Evolutionary conservation across 2,797 vertebrate species (phyloP).

Genomic region (Myotis findleyi): DNA sequence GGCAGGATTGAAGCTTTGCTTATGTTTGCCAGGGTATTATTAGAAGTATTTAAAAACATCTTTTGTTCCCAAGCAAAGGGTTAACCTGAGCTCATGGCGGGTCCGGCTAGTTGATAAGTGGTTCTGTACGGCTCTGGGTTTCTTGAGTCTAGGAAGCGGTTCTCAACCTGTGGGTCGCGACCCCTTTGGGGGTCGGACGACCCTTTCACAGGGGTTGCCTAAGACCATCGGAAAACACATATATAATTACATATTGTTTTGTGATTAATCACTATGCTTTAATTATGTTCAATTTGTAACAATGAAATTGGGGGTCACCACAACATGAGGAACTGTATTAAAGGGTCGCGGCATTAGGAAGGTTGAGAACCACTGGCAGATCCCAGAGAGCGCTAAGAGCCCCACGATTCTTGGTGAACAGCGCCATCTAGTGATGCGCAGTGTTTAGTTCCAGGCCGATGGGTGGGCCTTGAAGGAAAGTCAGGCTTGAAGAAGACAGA

Average conservation of each 20-base stretch:
- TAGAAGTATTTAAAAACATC: not conserved
- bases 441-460: not conserved
- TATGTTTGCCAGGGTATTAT: not conserved
- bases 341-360: too few species aligned
- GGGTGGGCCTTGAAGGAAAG: not conserved
- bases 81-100: not conserved
- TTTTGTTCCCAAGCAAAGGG: not conserved
- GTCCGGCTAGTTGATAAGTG: not conserved
- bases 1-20: not conserved
- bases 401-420: conserved; percentile 16
- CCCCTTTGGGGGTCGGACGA: too few species aligned
- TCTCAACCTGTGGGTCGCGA: too few species aligned
- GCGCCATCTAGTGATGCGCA: not conserved
- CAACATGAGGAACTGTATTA: too few species aligned
- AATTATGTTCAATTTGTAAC: too few species aligned
- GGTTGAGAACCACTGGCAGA: too few species aligned
- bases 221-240: too few species aligned
- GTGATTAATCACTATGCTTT: too few species aligned
- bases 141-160: not conserved
- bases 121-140: not conserved
- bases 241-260: too few species aligned
- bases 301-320: too few species aligned
- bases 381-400: fast-evolving
- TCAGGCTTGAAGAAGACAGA: fast-evolving
- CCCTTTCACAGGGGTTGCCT: too few species aligned